A percentile compares a stretch with the other conserved stretches of the same genome.
Conservation (phyloP, 2,888 invertebrate genomes). For the Agriopis leucophaearia region DNA sequence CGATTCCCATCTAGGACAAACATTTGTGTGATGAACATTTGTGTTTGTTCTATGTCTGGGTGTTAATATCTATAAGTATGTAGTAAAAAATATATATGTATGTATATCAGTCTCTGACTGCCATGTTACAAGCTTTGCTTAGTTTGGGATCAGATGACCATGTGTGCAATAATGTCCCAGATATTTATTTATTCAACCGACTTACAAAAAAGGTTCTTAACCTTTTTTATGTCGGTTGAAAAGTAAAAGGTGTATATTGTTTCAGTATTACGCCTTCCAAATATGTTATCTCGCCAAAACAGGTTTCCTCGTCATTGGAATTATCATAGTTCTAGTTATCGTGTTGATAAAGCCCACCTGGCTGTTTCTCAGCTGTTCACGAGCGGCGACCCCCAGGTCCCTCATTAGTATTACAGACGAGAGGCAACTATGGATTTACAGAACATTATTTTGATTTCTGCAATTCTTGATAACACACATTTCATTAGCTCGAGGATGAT, state of each 20-base stretch:
- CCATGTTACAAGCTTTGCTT: no score
- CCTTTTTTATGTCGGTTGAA: no score
- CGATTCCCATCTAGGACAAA: no score
- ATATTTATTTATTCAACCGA: no score
- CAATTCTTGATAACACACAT: conserved; percentile 47
- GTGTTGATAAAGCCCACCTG: conserved; percentile 29
- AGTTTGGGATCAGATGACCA: no score
- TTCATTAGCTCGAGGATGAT: conserved; percentile 42
- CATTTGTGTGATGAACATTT: no score
- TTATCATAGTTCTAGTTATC: conserved; percentile 13
- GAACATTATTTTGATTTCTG: conserved; percentile 44
- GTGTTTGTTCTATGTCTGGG: no score
- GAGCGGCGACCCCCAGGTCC: conserved; percentile 12
- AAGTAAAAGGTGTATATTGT: not conserved
- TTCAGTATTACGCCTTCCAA: not conserved
- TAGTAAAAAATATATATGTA: no score
- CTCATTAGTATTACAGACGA: conserved; percentile 38
- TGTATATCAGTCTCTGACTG: no score
- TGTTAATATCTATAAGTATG: no score
- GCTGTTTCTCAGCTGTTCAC: conserved; percentile 21
- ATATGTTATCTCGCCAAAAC: not conserved
- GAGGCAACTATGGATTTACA: conserved; percentile 42
- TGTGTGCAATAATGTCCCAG: no score
- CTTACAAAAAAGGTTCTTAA: no score
- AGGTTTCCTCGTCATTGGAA: not conserved